A percentile compares a stretch with the other conserved stretches of the same genome.
phyloP scores from a whole-genome alignment of 2,888 invertebrate species.

The Drosophila algonquin region DNA sequence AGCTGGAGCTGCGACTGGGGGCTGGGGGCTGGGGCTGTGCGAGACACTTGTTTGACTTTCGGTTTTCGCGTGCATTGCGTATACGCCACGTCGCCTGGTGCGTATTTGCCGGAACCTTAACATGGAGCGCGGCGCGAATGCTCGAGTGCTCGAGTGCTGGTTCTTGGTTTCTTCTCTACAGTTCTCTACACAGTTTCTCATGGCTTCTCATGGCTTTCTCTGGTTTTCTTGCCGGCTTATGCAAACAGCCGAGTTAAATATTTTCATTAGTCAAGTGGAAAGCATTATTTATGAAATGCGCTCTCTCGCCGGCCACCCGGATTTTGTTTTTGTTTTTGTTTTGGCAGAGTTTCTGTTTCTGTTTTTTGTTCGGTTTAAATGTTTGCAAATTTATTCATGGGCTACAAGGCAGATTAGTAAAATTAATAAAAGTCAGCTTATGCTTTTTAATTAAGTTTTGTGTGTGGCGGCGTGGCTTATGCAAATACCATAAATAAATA shows the following conservation, averaged over 20 bases:
- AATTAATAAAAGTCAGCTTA: conserved; percentile 66
- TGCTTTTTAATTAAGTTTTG: conserved; percentile 66
- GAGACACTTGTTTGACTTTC: conserved; percentile 59
- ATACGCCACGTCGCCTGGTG: conserved; percentile 48
- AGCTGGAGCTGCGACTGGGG: no score
- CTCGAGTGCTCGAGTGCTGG: conserved; percentile 8
- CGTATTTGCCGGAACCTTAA: conserved; percentile 32
- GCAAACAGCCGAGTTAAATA: conserved; percentile 64
- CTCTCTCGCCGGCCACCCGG: conserved; percentile 37
- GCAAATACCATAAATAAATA: conserved; percentile 57
- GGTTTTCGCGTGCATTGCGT: conserved; percentile 56
- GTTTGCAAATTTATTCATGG: conserved; percentile 65
- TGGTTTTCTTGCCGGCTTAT: conserved; percentile 40
- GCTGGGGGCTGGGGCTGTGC: conserved; percentile 4
- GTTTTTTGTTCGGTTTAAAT: conserved; percentile 34
- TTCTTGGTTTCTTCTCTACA: neutral
- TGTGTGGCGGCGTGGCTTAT: conserved; percentile 39
- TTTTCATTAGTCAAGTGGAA: conserved; percentile 72
- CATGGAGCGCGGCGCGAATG: conserved; percentile 1
- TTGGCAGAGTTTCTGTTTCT: conserved; percentile 3
- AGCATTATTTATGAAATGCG: conserved; percentile 65
- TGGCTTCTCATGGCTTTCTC: neutral
- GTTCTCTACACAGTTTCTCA: conserved; percentile 23
- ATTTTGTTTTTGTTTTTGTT: conserved; percentile 25
- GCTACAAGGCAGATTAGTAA: conserved; percentile 58